phyloP scores from a whole-genome alignment of 2,888 invertebrate species.

The Nebria salina region DNA sequence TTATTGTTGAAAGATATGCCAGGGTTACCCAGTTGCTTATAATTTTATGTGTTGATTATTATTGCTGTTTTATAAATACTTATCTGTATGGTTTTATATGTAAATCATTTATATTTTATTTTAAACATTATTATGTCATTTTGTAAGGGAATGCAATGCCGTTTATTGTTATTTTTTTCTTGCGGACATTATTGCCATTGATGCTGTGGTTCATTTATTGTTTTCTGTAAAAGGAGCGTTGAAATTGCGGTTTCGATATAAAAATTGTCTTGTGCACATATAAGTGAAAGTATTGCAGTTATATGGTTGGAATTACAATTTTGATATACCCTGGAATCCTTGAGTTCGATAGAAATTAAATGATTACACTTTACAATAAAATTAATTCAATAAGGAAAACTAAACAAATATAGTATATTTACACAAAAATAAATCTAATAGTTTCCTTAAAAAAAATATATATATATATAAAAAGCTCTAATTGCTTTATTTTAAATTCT shows the following conservation, averaged over 20 bases:
- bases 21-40: conserved; percentile 31
- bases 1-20: conserved; percentile 28
- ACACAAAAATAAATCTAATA: too few relatives aligned
- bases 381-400: too few relatives aligned
- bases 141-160: too few relatives aligned
- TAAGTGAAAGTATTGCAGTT: background rate
- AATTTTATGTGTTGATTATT: background rate
- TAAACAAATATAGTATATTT: too few relatives aligned
- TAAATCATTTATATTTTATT: background rate
- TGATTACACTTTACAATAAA: too few relatives aligned
- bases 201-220: background rate
- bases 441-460: background rate
- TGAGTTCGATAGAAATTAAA: background rate
- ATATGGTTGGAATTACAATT: background rate
- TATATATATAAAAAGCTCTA: background rate
- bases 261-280: background rate
- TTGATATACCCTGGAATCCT: background rate
- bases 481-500: conserved; percentile 55
- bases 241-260: background rate
- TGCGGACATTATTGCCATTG: background rate
- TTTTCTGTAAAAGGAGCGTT: background rate
- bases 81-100: background rate
- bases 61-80: background rate
- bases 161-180: too few relatives aligned
- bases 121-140: background rate